These are phyloP conservation scores for Platypus cylindrus DNA, from an alignment of 2,888 invertebrate species.

Conservation along the genomic window DNA sequence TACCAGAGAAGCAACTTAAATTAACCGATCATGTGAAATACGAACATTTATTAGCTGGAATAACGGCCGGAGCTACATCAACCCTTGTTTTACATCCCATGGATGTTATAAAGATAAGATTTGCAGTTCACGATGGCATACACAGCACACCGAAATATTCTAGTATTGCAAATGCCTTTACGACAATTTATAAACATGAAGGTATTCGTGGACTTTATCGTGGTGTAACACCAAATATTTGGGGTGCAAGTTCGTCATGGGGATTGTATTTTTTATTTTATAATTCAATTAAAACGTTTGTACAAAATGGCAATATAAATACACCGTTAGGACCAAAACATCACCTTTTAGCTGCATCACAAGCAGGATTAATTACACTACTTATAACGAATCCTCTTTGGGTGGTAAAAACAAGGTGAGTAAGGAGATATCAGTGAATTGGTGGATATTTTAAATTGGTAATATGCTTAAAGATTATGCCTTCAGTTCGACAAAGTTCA, in stretches of 20 bases:
- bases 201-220: conserved; percentile 84
- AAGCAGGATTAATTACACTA: conserved; percentile 81
- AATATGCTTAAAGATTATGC: conserved; percentile 8
- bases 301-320: conserved; percentile 73
- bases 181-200: conserved; percentile 74
- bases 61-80: conserved; percentile 89
- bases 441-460: neutral
- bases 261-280: conserved; percentile 97
- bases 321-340: conserved; percentile 65
- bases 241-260: conserved; percentile 96
- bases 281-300: conserved; percentile 81
- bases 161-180: conserved; percentile 66
- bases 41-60: conserved; percentile 91
- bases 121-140: conserved; percentile 94
- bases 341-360: conserved; percentile 82
- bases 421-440: neutral
- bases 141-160: conserved; percentile 70
- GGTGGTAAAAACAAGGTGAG: conserved; percentile 87
- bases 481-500: conserved; percentile 30
- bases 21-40: conserved; percentile 58
- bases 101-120: conserved; percentile 95
- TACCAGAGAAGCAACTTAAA: conserved; percentile 10
- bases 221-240: conserved; percentile 93
- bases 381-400: conserved; percentile 95
- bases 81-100: conserved; percentile 90